Base-by-base conservation (phyloP, 37 sponge, comb jelly and placozoan genomes). In the Crambe crambe region DNA sequence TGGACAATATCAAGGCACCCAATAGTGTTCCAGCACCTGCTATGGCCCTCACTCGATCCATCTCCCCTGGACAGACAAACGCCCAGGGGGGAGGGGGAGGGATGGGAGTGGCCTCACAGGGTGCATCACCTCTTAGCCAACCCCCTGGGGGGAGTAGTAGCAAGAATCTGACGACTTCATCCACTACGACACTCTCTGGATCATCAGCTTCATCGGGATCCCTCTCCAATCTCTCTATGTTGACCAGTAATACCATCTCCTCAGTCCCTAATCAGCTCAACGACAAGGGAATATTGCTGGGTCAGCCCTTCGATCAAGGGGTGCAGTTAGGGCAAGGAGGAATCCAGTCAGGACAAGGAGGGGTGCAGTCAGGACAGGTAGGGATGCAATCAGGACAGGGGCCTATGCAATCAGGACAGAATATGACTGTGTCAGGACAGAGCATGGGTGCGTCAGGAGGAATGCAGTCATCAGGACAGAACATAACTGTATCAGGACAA, bases 1-100 rank as follows among this genome's bases (percentile, higher is more conserved):
- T 23, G n/a, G 70, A 70, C 26, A 42, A 3, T 23, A 70, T 42
- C 26, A 39, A 42, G 25, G 70, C 26, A 12, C 70, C 70, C 42
- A 70, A 42, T 41, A 70, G 70, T 70, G 70, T 70, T 4, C 70
- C 70, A 22, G 12, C 70, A 40, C 37, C 70, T 40, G 22, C 70
- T 31, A 30, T 65, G 2, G 35, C 66, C 2, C 66, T 32, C 2
- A 5, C 66, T 2, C 66, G 66, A 2, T 65, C 66, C 35, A 31
- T 18, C 35, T 65, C 66, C 66, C 66, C 66, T 31, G 61, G 61
- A 9, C 17, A 60, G 17, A 25, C 26, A 9, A 6, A 3, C 25
- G 35, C 66, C 2, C 34, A 6, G 31, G 27, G 23, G 25, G 71
- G 43, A 70, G 71, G 10, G 71, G 38, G 37, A 3, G 42, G 42